phyloP scores from a whole-genome alignment of 2,113 vertebrate species.

The Mixornis gularis region DNA sequence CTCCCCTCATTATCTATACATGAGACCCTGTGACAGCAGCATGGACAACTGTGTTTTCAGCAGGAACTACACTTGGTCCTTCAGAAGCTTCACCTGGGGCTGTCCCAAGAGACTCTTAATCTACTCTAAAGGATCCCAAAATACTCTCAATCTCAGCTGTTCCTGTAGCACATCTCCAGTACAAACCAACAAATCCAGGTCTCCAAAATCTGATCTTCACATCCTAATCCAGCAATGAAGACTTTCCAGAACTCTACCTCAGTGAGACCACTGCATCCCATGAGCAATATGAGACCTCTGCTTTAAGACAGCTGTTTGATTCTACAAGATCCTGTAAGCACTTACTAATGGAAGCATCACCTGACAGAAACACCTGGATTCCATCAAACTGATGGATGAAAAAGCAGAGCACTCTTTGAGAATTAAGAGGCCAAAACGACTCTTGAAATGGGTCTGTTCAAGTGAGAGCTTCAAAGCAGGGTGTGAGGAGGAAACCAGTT shows the following conservation, averaged over 20 bases:
- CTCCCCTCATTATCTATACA: fast-evolving
- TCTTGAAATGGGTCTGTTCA: neutral
- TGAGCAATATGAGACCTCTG: fast-evolving
- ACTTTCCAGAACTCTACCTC: neutral
- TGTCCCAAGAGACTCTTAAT: neutral
- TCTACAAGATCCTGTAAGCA: neutral
- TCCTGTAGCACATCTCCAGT: neutral
- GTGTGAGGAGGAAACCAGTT: neutral
- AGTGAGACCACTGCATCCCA: neutral
- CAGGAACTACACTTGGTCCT: neutral
- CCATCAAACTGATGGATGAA: neutral
- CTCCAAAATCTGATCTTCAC: neutral
- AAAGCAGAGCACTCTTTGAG: neutral
- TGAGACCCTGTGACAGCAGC: neutral
- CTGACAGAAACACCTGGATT: neutral
- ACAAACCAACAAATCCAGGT: neutral
- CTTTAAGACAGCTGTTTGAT: neutral
- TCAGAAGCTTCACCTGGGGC: neutral
- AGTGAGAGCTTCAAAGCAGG: neutral
- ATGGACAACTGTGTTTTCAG: neutral
- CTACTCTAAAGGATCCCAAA: neutral
- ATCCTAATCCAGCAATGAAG: neutral
- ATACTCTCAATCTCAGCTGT: neutral
- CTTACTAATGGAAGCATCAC: neutral
- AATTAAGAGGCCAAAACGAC: neutral